Percentiles rank a stretch among this genome's conserved stretches.
Evolutionary conservation across 1,140 invertebrate species (phyloP).

Genomic region (Brachionus paranguensis): DNA sequence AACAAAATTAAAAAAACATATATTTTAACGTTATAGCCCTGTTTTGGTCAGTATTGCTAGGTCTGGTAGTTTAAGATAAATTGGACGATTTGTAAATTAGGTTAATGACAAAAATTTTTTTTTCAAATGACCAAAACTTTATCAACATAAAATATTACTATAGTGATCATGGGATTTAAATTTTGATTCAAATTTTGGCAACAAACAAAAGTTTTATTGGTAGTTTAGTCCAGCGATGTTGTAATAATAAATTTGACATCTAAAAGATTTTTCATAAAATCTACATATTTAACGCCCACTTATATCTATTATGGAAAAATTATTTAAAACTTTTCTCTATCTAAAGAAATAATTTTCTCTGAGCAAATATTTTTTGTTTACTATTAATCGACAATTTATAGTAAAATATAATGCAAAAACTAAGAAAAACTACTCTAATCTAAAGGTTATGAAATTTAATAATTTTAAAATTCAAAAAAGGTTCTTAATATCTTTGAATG

Average conservation of each 20-base stretch:
- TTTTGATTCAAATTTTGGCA: neutral
- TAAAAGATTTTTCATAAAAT: neutral
- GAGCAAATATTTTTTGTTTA: neutral
- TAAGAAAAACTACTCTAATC: neutral
- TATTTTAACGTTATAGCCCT: neutral
- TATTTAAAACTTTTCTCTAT: neutral
- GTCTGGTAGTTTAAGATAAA: neutral
- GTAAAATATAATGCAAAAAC: neutral
- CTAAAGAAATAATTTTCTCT: neutral
- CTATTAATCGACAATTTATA: conserved; percentile 21
- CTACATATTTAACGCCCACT: neutral
- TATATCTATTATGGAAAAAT: neutral
- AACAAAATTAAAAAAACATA: neutral
- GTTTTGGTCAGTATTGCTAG: neutral
- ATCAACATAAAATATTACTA: conserved; percentile 15
- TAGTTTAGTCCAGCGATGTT: neutral
- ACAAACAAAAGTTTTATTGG: neutral
- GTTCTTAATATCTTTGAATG: neutral
- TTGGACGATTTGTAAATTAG: neutral
- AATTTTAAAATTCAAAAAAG: neutral
- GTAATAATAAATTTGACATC: neutral
- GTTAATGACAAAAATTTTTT: neutral
- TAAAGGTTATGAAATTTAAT: conserved; percentile 25
- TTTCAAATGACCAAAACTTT: neutral
- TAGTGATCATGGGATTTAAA: neutral